These are phyloP conservation scores for Trichonephila inaurata DNA, from an alignment of 1,140 invertebrate species.

Conservation along the genomic window DNA sequence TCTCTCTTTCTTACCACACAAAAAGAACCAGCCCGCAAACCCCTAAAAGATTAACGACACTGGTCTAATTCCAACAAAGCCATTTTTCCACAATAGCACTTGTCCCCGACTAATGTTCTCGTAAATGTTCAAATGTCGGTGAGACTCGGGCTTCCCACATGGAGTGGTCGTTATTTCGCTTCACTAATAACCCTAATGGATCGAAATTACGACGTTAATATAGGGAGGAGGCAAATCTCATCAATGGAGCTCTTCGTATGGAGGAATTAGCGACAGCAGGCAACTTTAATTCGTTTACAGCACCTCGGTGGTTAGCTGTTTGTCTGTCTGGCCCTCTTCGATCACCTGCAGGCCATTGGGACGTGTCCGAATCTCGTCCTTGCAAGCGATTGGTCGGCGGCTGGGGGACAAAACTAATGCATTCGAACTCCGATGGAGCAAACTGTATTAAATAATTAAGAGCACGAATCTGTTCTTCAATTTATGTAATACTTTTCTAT, in stretches of 20 bases:
- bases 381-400: too few species aligned
- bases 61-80: constrained; percentile 15
- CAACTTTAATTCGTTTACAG: constrained; percentile 38
- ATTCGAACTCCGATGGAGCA: too few species aligned
- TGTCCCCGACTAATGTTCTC: constrained; percentile 36
- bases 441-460: too few species aligned
- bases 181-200: constrained; percentile 35
- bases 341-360: constrained; percentile 24
- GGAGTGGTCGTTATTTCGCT: neutral
- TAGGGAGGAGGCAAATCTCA: constrained; percentile 31
- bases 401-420: too few species aligned
- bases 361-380: too few species aligned
- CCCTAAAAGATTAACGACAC: constrained; percentile 9
- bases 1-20: too few species aligned
- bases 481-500: too few species aligned
- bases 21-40: neutral
- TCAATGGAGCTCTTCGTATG: constrained; percentile 17
- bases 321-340: neutral
- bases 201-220: constrained; percentile 41
- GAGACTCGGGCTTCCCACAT: neutral
- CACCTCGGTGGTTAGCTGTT: constrained; percentile 29
- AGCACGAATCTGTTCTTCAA: too few species aligned
- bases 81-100: constrained; percentile 41
- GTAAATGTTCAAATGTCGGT: constrained; percentile 19
- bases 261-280: constrained; percentile 36